phyloP scores from a whole-genome alignment of 1,140 invertebrate genomes.

The Conus betulinus region DNA sequence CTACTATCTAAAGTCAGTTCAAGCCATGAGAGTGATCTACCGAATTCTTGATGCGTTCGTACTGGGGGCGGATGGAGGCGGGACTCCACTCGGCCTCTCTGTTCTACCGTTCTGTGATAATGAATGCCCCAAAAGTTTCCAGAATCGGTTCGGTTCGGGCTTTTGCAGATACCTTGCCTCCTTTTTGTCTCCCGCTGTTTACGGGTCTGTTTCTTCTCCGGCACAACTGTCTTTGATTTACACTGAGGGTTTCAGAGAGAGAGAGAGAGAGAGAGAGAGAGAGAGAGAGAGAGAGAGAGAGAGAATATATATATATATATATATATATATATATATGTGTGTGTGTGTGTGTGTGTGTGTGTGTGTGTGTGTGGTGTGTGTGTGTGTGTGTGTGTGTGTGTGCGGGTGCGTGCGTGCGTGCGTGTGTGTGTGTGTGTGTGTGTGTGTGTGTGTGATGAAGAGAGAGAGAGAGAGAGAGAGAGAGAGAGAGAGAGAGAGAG shows the following conservation, averaged over 20 bases:
- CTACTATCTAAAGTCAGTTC: no score
- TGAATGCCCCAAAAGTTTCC: neutral
- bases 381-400: no score
- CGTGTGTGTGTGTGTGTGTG: no score
- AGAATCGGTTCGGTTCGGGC: neutral
- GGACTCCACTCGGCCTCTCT: neutral
- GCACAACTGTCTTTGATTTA: conserved; percentile 6
- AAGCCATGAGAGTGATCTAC: neutral
- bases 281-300: neutral
- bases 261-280: neutral
- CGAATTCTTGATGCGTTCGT: neutral
- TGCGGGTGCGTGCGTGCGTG: no score
- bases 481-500: neutral
- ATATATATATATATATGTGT: no score
- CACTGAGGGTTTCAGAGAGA: neutral
- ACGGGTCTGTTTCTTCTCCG: neutral
- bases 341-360: no score
- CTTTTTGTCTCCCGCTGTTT: neutral
- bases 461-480: conserved; percentile 6
- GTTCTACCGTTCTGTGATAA: neutral
- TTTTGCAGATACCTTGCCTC: neutral
- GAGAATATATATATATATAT: no score
- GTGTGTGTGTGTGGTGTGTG: no score
- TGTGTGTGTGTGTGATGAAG: no score
- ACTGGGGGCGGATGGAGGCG: neutral